Conservation (phyloP, 1,140 invertebrate genomes). For the Polyergus mexicanus region DNA sequence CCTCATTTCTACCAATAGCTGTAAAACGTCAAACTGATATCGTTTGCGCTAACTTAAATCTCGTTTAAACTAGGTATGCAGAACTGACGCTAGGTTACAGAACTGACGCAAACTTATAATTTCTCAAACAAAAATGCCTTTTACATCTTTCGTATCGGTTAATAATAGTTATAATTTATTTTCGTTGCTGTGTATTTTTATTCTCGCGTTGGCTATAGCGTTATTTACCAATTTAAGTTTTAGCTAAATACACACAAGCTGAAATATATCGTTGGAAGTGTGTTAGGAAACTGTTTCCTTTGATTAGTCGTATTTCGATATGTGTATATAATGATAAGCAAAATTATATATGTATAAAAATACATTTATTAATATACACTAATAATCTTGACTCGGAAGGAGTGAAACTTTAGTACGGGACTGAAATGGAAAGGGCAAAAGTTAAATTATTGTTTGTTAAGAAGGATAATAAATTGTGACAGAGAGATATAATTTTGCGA, state of each 20-base stretch:
- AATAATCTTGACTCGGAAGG: conserved; percentile 44
- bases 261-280: conserved; percentile 10
- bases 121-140: conserved; percentile 34
- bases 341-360: conserved; percentile 80
- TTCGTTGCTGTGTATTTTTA: conserved; percentile 40
- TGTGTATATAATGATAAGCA: conserved; percentile 86
- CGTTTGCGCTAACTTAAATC: conserved; percentile 32
- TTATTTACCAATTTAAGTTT: conserved; percentile 56
- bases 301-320: conserved; percentile 73
- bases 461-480: conserved; percentile 8
- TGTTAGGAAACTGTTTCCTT: conserved; percentile 50
- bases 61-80: conserved; percentile 42
- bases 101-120: conserved; percentile 39
- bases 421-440: not conserved
- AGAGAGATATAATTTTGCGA: conserved; percentile 7
- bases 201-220: conserved; percentile 37
- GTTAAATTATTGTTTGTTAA: conserved; percentile 11
- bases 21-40: conserved; percentile 5
- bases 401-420: not conserved
- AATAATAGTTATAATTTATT: conserved; percentile 55
- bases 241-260: conserved; percentile 18
- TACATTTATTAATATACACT: conserved; percentile 84
- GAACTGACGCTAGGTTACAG: conserved; percentile 36
- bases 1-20: conserved; percentile 11
- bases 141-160: conserved; percentile 33